A percentile compares a stretch with the other conserved stretches of the same genome.
phyloP scores from a whole-genome alignment of 37 sponge, comb jelly and placozoan genomes.

The Mnemiopsis leidyi region DNA sequence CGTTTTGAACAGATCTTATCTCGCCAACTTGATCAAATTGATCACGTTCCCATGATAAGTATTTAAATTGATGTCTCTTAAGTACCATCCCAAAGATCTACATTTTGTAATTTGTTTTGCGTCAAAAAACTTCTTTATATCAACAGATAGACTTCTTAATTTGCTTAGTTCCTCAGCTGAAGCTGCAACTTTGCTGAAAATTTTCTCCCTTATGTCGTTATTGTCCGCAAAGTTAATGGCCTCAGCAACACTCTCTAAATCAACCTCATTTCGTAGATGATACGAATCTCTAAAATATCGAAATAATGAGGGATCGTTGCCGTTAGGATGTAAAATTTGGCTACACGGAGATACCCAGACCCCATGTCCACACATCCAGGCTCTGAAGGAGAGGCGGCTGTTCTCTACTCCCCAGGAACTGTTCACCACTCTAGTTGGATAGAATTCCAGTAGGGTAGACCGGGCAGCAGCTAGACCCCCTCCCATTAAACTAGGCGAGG shows the following conservation, averaged over 20 bases:
- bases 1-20: background rate
- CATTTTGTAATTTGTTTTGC: background rate
- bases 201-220: background rate
- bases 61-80: background rate
- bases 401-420: slow-evolving; percentile 45
- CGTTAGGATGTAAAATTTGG: background rate
- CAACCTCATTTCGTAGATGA: background rate
- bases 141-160: background rate
- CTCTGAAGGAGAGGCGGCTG: slow-evolving; percentile 28
- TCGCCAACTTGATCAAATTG: background rate
- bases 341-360: slow-evolving; percentile 17
- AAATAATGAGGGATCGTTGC: slow-evolving; percentile 2
- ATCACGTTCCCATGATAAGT: background rate
- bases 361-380: slow-evolving; percentile 29
- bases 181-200: background rate
- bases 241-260: background rate
- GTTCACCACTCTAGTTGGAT: background rate
- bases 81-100: background rate
- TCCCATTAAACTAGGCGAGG: background rate
- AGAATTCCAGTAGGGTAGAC: background rate
- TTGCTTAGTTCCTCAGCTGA: background rate
- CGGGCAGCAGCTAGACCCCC: background rate
- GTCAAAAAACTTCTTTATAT: background rate
- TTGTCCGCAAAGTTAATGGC: slow-evolving; percentile 6
- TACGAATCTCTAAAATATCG: background rate